phyloP scores from a whole-genome alignment of 1,140 invertebrate species.

The Drosophila oshimai region DNA sequence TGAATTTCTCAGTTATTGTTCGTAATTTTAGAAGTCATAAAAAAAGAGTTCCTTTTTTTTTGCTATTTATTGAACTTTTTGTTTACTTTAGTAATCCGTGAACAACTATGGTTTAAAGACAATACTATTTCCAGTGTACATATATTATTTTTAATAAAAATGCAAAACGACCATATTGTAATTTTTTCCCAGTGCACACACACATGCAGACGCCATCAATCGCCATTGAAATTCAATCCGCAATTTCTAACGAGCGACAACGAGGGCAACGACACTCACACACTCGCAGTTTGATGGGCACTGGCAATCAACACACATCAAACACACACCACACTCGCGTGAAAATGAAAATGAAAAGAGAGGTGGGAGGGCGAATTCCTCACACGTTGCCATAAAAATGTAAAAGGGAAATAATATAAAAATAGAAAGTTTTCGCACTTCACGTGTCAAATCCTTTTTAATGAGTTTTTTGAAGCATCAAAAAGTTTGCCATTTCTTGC shows the following conservation, averaged over 20 bases:
- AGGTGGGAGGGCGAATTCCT: constrained; percentile 15
- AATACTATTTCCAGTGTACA: no score
- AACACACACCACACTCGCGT: constrained; percentile 42
- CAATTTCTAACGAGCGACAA: constrained; percentile 61
- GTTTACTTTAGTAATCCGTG: no score
- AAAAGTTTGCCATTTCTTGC: constrained; percentile 79
- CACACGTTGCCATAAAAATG: constrained; percentile 81
- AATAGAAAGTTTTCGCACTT: constrained; percentile 81
- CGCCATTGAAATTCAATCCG: constrained; percentile 81
- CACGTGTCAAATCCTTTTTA: constrained; percentile 82
- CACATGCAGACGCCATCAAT: constrained; percentile 59
- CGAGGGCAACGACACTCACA: constrained; percentile 55
- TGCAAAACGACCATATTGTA: no score
- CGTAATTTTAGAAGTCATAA: no score
- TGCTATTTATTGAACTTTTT: no score
- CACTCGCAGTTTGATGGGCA: constrained; percentile 58
- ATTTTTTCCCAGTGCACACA: constrained; percentile 1
- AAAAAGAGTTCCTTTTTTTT: no score
- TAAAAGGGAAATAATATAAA: constrained; percentile 82
- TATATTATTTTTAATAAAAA: no score
- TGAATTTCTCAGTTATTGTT: no score
- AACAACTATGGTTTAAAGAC: no score
- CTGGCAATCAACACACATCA: constrained; percentile 74
- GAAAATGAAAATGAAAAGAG: background rate
- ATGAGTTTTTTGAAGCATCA: constrained; percentile 82